A percentile compares a stretch with the other conserved stretches of the same genome.
Evolutionary conservation across 2,888 invertebrate species (phyloP).

Genomic region (Latrodectus hesperus): DNA sequence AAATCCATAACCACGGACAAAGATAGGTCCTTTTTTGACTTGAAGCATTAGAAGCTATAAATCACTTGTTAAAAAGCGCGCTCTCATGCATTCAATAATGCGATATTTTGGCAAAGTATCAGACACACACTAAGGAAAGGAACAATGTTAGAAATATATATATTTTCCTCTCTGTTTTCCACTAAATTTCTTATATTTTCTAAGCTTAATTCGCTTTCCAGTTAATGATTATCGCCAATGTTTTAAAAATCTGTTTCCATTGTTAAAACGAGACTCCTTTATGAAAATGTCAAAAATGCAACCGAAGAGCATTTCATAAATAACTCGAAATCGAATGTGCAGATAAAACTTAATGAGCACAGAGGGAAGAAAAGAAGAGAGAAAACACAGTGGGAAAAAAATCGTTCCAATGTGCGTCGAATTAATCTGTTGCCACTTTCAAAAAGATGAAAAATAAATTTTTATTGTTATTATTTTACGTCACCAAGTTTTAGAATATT

Average conservation of each 20-base stretch:
- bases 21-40: background rate
- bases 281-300: slow-evolving; percentile 60
- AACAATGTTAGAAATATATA: slow-evolving; percentile 64
- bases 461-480: slow-evolving; percentile 64
- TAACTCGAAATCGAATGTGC: slow-evolving; percentile 56
- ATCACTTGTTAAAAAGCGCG: slow-evolving; percentile 52
- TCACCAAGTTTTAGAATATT: slow-evolving; percentile 69
- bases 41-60: slow-evolving; percentile 23
- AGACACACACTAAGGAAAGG: slow-evolving; percentile 25
- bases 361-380: slow-evolving; percentile 15
- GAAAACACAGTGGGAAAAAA: slow-evolving; percentile 11
- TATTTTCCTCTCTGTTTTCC: slow-evolving; percentile 33
- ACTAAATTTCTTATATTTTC: slow-evolving; percentile 18
- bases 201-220: slow-evolving; percentile 29
- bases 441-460: slow-evolving; percentile 53
- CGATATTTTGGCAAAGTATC: slow-evolving; percentile 57
- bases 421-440: slow-evolving; percentile 69
- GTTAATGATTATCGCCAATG: slow-evolving; percentile 63
- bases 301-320: slow-evolving; percentile 61
- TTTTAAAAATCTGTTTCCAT: slow-evolving; percentile 64
- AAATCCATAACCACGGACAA: background rate
- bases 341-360: slow-evolving; percentile 53
- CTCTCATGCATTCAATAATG: slow-evolving; percentile 48
- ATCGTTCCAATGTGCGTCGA: slow-evolving; percentile 32
- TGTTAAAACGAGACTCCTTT: slow-evolving; percentile 40